Conservation (phyloP, 2,113 vertebrate species). For the Carassius auratus region DNA sequence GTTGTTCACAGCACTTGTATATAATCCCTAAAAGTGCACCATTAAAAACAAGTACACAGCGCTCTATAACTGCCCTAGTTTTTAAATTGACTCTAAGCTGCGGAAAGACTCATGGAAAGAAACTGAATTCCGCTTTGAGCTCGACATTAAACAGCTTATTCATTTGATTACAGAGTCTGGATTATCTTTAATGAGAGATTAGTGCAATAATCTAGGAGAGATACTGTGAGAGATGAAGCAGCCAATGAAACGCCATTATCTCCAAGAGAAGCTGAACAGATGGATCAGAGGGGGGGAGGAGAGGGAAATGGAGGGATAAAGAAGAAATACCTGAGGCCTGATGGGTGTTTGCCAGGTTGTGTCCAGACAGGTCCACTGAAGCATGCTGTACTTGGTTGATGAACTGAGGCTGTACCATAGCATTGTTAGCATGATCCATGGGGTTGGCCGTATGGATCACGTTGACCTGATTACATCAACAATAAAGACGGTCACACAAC, state of each 20-base stretch:
- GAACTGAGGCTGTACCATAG: slow-evolving; percentile 90
- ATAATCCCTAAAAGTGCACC: slow-evolving; percentile 65
- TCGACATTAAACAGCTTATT: slow-evolving; percentile 62
- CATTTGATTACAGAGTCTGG: slow-evolving; percentile 49
- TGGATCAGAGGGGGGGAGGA: slow-evolving; percentile 10
- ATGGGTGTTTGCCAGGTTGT: slow-evolving; percentile 91
- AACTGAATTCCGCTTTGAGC: slow-evolving; percentile 8
- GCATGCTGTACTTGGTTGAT: slow-evolving; percentile 90
- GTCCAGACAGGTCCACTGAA: slow-evolving; percentile 92
- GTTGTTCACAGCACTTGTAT: slow-evolving; percentile 55
- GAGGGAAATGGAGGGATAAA: slow-evolving; percentile 3
- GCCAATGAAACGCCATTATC: not conserved
- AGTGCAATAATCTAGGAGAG: slow-evolving; percentile 37
- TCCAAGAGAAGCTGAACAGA: slow-evolving; percentile 30
- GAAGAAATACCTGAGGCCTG: slow-evolving; percentile 85
- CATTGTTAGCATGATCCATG: slow-evolving; percentile 86
- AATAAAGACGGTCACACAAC: not conserved
- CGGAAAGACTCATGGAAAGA: slow-evolving; percentile 21
- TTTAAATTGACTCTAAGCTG: slow-evolving; percentile 62
- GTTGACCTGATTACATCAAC: slow-evolving; percentile 80
- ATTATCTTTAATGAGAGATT: slow-evolving; percentile 43
- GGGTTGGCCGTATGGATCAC: slow-evolving; percentile 93
- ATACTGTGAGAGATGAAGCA: not conserved
- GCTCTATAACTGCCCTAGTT: slow-evolving; percentile 60
- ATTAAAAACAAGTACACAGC: slow-evolving; percentile 55